Percentiles rank a stretch among this genome's conserved stretches.
phyloP scores from a whole-genome alignment of 2,113 vertebrate genomes.

The Sclerurus mexicanus region DNA sequence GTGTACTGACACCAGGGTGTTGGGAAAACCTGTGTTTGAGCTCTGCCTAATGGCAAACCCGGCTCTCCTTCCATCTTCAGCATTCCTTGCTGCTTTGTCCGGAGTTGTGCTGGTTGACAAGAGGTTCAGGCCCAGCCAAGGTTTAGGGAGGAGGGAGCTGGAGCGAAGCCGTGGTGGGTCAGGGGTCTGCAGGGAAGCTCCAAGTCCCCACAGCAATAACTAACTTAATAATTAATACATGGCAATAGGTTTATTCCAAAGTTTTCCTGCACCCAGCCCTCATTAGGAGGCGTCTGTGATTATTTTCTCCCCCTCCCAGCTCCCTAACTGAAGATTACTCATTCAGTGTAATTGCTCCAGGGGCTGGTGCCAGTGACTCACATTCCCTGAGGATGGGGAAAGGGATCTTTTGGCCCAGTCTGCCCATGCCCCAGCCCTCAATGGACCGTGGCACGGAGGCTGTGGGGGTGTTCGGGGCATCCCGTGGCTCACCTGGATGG shows the following conservation, averaged over 20 bases:
- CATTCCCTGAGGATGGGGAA: neutral
- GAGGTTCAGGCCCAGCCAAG: neutral
- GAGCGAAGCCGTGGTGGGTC: fast-evolving
- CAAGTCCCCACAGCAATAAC: neutral
- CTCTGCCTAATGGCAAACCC: neutral
- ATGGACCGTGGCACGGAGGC: fast-evolving
- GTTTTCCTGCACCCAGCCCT: neutral
- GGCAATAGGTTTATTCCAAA: neutral
- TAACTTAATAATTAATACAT: neutral
- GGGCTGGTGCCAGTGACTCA: conserved; percentile 9
- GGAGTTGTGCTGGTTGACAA: fast-evolving
- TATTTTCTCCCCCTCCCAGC: neutral
- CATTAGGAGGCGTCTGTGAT: neutral
- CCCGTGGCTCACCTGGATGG: neutral
- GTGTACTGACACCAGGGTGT: fast-evolving
- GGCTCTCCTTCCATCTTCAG: neutral
- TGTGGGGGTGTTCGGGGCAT: neutral
- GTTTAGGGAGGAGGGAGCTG: fast-evolving
- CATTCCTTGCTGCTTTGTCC: neutral
- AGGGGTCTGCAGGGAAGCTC: neutral
- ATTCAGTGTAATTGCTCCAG: neutral
- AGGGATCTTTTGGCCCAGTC: neutral
- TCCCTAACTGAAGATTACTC: conserved; percentile 14
- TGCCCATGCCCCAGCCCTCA: neutral
- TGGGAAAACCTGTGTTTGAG: fast-evolving